These are phyloP conservation scores for Pangasius larnaudii DNA, from an alignment of 2,797 vertebrate genomes.

Conservation along the genomic window DNA sequence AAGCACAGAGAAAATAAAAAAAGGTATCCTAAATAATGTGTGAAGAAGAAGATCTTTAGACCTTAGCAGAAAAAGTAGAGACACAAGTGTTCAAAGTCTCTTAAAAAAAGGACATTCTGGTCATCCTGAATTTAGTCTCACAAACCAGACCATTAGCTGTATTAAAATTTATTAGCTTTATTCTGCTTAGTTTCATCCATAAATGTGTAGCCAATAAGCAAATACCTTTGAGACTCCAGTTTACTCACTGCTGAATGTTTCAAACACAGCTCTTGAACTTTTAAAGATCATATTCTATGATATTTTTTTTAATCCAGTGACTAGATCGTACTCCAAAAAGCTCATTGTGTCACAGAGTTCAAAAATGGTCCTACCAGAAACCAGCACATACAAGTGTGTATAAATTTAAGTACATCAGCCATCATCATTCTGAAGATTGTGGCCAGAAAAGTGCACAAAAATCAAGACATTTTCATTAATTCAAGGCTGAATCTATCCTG, in stretches of 20 bases:
- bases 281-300: background rate
- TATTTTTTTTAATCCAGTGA: background rate
- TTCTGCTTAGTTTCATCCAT: background rate
- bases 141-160: background rate
- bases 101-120: background rate
- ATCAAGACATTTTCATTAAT: background rate
- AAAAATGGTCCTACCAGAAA: background rate
- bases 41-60: background rate
- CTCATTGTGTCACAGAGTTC: background rate
- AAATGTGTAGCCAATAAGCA: background rate
- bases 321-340: no score
- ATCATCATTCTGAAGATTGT: background rate
- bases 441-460: background rate
- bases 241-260: background rate
- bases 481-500: background rate
- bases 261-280: background rate
- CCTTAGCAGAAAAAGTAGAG: background rate
- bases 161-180: background rate
- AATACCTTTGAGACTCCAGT: background rate
- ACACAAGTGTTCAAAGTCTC: no score
- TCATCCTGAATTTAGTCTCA: background rate
- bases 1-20: background rate
- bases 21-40: background rate
- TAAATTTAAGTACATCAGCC: background rate
- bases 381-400: background rate